Base-by-base conservation (phyloP, 2,113 vertebrate genomes). In the Ailuropoda melanoleuca region DNA sequence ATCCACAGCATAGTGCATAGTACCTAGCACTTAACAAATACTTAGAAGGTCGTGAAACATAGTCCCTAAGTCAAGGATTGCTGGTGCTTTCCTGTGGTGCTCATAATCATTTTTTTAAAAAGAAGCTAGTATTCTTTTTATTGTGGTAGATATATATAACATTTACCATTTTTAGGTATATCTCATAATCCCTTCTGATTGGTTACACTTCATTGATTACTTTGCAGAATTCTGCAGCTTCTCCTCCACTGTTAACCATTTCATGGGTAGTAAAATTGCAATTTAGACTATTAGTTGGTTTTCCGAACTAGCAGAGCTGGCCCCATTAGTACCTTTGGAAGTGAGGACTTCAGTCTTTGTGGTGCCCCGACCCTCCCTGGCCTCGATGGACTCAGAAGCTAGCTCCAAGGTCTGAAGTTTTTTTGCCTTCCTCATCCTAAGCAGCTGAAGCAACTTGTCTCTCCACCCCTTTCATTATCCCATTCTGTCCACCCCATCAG, bases 381-480 rank as follows among this genome's bases (percentile, higher is more conserved):
- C 11, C 56, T 37, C 1, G 8, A 39, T n/a, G 82, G 62, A 82
- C 64, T 91, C 80, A 56, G 95, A 93, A 92, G 78, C 88, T 68
- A 31, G 55, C 77, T 80, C 90, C 13, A 31, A 88, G 89, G 80
- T 95, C 83, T 96, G 89, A 91, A 95, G 92, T 89, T 75, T 84
- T 94, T 84, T 68, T 53, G 89, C 86, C 75, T 95, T 75, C 72
- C 89, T 95, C 94, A 89, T 82, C 83, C 53, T 53, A 82, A 70
- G 96, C 95, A 97, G 96, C 97, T 97, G 95, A 96, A 97, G 93
- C 97, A 96, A 98, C 96, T 88, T 96, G 75, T 93, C 92, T 96
- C 90, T 88, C 93, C 53, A 96, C 93, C 96, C 96, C 94, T 87
- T 75, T 97, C 95, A 98, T 98, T 98, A 97, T 90, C 96, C 78